Evolutionary conservation across 2,888 invertebrate species (phyloP).

Genomic region (Chirona hameri): DNA sequence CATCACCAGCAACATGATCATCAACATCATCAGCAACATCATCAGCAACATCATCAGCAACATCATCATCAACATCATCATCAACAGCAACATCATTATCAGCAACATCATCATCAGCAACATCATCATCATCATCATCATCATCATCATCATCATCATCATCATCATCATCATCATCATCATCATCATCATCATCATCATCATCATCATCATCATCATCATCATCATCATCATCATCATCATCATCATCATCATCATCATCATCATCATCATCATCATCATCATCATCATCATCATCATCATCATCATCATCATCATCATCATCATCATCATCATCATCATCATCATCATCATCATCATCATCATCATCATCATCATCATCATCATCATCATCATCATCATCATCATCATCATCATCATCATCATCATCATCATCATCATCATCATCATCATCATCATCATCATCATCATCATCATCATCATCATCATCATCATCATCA

Average conservation of each 20-base stretch:
- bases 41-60: too few species aligned
- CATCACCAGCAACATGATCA: too few species aligned
- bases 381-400: conserved; percentile 22
- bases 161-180: conserved; percentile 22
- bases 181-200: conserved; percentile 22
- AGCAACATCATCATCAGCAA: too few species aligned
- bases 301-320: conserved; percentile 11
- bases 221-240: conserved; percentile 22
- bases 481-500: conserved; percentile 6
- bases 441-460: conserved; percentile 22
- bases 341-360: conserved; percentile 22
- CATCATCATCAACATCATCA: too few species aligned
- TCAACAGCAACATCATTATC: too few species aligned
- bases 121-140: too few species aligned
- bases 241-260: conserved; percentile 22
- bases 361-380: conserved; percentile 22
- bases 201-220: conserved; percentile 22
- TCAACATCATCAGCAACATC: too few species aligned
- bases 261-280: conserved; percentile 22
- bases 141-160: conserved; percentile 22
- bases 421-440: conserved; percentile 22
- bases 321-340: conserved; percentile 22
- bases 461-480: not conserved
- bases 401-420: conserved; percentile 22
- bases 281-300: conserved; percentile 22